phyloP scores from a whole-genome alignment of 2,113 vertebrate genomes.

The Corythoichthys intestinalis region DNA sequence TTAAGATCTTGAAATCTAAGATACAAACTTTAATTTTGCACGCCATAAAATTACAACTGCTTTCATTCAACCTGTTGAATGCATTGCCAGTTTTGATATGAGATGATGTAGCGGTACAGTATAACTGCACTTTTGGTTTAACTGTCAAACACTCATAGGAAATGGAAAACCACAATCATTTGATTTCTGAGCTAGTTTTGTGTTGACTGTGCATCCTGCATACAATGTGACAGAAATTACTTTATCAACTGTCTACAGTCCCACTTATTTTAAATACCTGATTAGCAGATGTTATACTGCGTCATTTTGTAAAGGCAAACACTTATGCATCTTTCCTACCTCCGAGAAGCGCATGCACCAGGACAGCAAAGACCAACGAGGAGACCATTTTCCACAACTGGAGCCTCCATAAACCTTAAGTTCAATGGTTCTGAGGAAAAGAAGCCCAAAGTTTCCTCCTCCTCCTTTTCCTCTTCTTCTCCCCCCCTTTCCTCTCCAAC shows the following conservation, averaged over 20 bases:
- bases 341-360: slow-evolving; percentile 61
- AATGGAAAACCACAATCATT: not conserved
- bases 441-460: slow-evolving; percentile 37
- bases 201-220: not conserved
- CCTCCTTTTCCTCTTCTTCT: slow-evolving; percentile 8
- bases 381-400: slow-evolving; percentile 73
- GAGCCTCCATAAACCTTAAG: slow-evolving; percentile 67
- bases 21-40: slow-evolving; percentile 7
- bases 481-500: slow-evolving; percentile 6
- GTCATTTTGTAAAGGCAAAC: not conserved
- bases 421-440: slow-evolving; percentile 50
- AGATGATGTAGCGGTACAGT: not conserved
- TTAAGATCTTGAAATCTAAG: slow-evolving; percentile 14
- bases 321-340: slow-evolving; percentile 62
- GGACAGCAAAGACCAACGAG: slow-evolving; percentile 64
- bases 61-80: slow-evolving; percentile 9
- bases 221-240: not conserved
- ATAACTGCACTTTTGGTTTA: slow-evolving; percentile 3
- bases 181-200: not conserved
- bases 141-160: slow-evolving; percentile 13
- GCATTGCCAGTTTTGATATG: not conserved
- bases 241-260: not conserved
- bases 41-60: not conserved
- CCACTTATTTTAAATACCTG: not conserved
- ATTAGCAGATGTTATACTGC: not conserved